Percentiles rank a stretch among this genome's conserved stretches.
phyloP scores from a whole-genome alignment of 2,797 vertebrate species.

The Anisognathus igniventris region DNA sequence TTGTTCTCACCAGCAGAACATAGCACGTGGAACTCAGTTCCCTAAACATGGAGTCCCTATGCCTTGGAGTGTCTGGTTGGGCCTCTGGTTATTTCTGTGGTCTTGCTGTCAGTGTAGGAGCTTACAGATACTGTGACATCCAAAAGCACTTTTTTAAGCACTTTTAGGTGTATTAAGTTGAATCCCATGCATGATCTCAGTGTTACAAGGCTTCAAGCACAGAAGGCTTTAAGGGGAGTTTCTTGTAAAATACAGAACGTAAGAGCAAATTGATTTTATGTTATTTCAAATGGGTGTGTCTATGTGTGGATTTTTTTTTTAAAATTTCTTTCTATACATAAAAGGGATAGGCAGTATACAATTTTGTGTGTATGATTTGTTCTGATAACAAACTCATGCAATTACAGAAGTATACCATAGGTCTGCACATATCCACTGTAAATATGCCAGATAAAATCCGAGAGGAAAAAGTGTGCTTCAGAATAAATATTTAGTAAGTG shows the following conservation, averaged over 20 bases:
- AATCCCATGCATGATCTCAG: background rate
- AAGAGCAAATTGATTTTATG: background rate
- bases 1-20: background rate
- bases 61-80: background rate
- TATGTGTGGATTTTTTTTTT: background rate
- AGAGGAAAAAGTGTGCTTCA: background rate
- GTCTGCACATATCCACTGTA: background rate
- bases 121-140: background rate
- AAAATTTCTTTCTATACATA: background rate
- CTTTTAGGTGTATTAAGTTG: background rate
- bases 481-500: background rate
- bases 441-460: background rate
- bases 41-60: background rate
- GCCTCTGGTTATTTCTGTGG: background rate
- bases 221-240: background rate
- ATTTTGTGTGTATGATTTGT: background rate
- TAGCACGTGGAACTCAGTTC: background rate
- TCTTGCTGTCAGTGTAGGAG: background rate
- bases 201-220: background rate
- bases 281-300: background rate
- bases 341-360: background rate
- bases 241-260: accelerated
- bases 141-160: background rate
- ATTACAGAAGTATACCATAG: background rate
- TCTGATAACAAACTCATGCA: background rate